A percentile compares a stretch with the other conserved stretches of the same genome.
These are phyloP conservation scores for Emydura subglobosa DNA, from an alignment of 2,113 vertebrate species.

Conservation along the genomic window DNA sequence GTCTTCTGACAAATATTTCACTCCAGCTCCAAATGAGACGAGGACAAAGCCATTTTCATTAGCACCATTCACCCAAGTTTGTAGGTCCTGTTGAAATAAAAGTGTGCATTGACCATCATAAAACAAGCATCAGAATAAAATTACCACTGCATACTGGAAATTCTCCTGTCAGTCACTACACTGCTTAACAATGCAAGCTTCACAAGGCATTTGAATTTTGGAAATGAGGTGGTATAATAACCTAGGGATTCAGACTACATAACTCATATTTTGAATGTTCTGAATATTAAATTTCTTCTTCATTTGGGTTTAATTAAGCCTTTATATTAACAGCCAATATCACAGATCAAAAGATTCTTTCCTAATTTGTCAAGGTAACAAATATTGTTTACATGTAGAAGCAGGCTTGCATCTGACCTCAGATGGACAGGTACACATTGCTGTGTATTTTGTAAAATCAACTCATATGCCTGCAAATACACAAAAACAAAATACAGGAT, in stretches of 20 bases:
- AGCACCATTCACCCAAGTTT: conserved; percentile 89
- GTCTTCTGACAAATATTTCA: conserved; percentile 96
- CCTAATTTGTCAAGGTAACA: background rate
- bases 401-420: background rate
- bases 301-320: background rate
- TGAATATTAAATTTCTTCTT: fast-evolving
- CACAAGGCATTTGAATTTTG: background rate
- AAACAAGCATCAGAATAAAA: background rate
- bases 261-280: fast-evolving
- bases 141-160: fast-evolving
- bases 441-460: fast-evolving
- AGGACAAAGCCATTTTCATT: conserved; percentile 93
- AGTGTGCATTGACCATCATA: background rate
- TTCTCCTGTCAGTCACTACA: fast-evolving
- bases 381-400: background rate
- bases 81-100: conserved; percentile 85
- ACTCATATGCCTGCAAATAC: background rate
- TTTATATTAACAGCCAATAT: fast-evolving
- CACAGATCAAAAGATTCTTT: background rate
- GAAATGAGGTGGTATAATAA: fast-evolving
- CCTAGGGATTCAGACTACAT: fast-evolving
- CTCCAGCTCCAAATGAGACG: conserved; percentile 96
- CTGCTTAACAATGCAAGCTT: background rate
- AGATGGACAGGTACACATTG: fast-evolving
- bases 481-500: background rate